A percentile compares a stretch with the other conserved stretches of the same genome.
Conservation (phyloP, 92 coral and sea anemone genomes). For the Epizoanthus fatuus region DNA sequence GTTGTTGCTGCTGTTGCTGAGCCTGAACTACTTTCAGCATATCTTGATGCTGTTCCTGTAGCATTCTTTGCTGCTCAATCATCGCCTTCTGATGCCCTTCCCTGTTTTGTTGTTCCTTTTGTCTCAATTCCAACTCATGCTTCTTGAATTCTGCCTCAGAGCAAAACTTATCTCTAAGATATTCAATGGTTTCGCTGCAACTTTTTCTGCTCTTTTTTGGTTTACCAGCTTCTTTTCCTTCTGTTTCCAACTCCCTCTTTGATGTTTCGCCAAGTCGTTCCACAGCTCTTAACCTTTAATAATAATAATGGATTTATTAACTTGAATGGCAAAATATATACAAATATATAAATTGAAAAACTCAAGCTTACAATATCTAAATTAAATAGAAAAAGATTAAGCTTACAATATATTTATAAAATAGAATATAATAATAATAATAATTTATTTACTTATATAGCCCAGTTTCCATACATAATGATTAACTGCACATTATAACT, state of each 20-base stretch:
- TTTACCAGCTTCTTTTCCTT: constrained; percentile 1
- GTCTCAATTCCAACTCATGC: constrained; percentile 33
- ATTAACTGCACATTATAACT: too few relatives aligned
- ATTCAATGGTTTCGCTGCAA: constrained; percentile 42
- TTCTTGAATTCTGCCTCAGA: constrained; percentile 27
- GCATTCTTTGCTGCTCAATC: constrained; percentile 30
- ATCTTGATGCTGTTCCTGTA: constrained; percentile 30
- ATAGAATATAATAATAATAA: too few relatives aligned
- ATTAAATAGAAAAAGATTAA: too few relatives aligned
- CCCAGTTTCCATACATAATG: too few relatives aligned
- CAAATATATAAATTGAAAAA: too few relatives aligned
- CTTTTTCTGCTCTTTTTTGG: constrained; percentile 41
- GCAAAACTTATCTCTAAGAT: constrained; percentile 48
- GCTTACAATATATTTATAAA: too few relatives aligned
- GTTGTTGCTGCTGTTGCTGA: constrained; percentile 37
- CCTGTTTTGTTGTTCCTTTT: constrained; percentile 38
- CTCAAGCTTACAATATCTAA: too few relatives aligned
- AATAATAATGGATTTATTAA: too few relatives aligned
- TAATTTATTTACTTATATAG: too few relatives aligned
- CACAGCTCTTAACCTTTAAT: constrained; percentile 34
- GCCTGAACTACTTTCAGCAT: constrained; percentile 13
- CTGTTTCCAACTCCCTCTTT: constrained; percentile 45
- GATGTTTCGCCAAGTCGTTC: constrained; percentile 51
- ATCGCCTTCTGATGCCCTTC: constrained; percentile 15
- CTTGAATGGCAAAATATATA: too few relatives aligned